These are phyloP conservation scores for Bagarius yarrelli DNA, from an alignment of 2,113 vertebrate genomes.

Conservation along the genomic window DNA sequence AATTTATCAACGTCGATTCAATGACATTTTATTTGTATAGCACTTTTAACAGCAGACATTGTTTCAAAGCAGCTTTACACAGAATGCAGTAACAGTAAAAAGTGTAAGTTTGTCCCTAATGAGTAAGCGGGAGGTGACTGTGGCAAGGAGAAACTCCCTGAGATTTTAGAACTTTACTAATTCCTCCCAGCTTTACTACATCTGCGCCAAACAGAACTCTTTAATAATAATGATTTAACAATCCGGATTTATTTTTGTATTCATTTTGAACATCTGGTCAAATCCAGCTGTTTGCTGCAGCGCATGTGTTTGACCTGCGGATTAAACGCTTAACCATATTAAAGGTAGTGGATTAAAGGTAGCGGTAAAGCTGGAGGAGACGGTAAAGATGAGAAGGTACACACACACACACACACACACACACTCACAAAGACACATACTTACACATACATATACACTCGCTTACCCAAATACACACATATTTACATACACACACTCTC, in stretches of 20 bases:
- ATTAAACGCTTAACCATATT: slow-evolving; percentile 52
- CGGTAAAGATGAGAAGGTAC: neutral
- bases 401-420: neutral
- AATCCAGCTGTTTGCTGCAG: slow-evolving; percentile 61
- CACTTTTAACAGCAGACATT: no score
- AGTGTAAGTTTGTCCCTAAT: no score
- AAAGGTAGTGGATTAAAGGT: slow-evolving; percentile 30
- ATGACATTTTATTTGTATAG: no score
- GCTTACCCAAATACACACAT: neutral
- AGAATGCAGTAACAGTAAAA: no score
- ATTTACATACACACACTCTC: no score
- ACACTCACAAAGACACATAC: neutral
- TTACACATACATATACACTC: neutral
- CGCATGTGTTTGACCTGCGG: slow-evolving; percentile 53
- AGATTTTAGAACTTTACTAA: neutral
- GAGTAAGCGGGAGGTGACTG: no score
- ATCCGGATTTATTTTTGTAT: slow-evolving; percentile 64
- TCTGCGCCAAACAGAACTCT: slow-evolving; percentile 19
- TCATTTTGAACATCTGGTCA: slow-evolving; percentile 70
- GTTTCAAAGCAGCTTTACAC: no score
- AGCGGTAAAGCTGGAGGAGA: neutral
- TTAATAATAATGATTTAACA: slow-evolving; percentile 68
- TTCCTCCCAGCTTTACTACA: neutral
- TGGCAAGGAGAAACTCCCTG: no score
- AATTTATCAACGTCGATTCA: no score